Evolutionary conservation across 2,888 invertebrate species (phyloP).

Genomic region (Pseudococcus jackbeardsleyi): DNA sequence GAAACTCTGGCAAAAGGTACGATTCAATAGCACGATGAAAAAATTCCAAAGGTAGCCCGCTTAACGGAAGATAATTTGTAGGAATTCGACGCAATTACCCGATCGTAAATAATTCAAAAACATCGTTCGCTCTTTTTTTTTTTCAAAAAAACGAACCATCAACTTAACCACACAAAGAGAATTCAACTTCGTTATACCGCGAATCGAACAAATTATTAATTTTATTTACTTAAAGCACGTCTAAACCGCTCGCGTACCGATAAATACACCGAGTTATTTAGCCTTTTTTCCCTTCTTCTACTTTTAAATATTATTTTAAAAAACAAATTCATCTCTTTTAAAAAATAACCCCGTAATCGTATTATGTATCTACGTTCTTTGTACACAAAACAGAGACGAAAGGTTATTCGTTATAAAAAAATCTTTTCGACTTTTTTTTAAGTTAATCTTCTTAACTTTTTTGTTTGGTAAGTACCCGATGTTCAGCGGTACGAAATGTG

Average conservation of each 20-base stretch:
- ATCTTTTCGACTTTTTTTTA: slow-evolving; percentile 58
- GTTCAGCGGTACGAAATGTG: slow-evolving; percentile 58
- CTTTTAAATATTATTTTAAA: slow-evolving; percentile 43
- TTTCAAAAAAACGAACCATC: background rate
- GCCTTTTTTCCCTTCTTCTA: background rate
- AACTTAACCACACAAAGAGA: background rate
- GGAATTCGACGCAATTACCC: slow-evolving; percentile 8
- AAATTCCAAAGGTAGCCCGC: slow-evolving; percentile 7
- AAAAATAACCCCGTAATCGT: slow-evolving; percentile 55
- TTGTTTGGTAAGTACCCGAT: slow-evolving; percentile 55
- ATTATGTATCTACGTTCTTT: slow-evolving; percentile 39
- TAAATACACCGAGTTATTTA: slow-evolving; percentile 36
- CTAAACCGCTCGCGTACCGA: background rate
- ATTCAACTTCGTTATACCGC: background rate
- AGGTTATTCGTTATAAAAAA: slow-evolving; percentile 61
- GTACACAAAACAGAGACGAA: slow-evolving; percentile 33
- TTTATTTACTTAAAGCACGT: background rate
- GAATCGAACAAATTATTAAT: slow-evolving; percentile 4
- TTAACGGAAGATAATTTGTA: slow-evolving; percentile 2
- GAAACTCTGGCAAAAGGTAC: background rate
- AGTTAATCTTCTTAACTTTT: slow-evolving; percentile 62
- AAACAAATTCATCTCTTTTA: slow-evolving; percentile 14
- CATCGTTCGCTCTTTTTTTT: background rate
- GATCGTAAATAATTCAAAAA: slow-evolving; percentile 24
- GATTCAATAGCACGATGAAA: background rate